These are phyloP conservation scores for Coecobrya sp. DNA, from an alignment of 2,888 invertebrate species.

Conservation along the genomic window DNA sequence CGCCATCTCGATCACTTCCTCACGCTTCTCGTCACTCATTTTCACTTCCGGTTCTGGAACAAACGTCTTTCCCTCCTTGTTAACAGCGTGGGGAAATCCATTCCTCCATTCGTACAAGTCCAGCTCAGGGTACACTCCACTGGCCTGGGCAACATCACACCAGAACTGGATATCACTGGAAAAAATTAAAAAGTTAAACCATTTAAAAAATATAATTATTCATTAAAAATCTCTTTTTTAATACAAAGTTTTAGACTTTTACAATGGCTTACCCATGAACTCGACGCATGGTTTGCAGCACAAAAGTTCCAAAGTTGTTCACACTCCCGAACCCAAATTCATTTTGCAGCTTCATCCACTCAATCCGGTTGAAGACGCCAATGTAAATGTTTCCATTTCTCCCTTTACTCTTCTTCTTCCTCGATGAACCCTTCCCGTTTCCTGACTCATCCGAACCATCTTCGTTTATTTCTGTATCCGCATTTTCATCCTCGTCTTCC, in stretches of 20 bases:
- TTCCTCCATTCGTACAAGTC: conserved; percentile 61
- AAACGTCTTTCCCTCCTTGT: conserved; percentile 24
- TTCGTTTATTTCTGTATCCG: conserved; percentile 1
- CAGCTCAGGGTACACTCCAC: conserved; percentile 68
- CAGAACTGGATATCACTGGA: conserved; percentile 69
- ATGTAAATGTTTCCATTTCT: conserved; percentile 81
- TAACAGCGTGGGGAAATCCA: conserved; percentile 67
- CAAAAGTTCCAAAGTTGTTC: conserved; percentile 80
- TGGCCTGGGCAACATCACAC: conserved; percentile 64
- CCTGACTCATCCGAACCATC: neutral
- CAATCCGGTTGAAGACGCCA: conserved; percentile 77
- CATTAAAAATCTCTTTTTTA: no score
- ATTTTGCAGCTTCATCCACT: conserved; percentile 76
- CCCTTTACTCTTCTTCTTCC: conserved; percentile 79
- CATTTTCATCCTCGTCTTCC: conserved; percentile 51
- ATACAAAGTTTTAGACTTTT: no score
- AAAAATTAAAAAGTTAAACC: neutral
- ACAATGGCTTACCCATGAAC: conserved; percentile 71
- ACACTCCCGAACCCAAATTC: conserved; percentile 76
- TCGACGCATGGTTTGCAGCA: conserved; percentile 65
- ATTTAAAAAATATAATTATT: neutral
- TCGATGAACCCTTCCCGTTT: neutral
- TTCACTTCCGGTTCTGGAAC: conserved; percentile 46
- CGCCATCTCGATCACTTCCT: conserved; percentile 54
- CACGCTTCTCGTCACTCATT: conserved; percentile 51